phyloP scores from a whole-genome alignment of 2,888 invertebrate genomes.

The Melanophora roralis region DNA sequence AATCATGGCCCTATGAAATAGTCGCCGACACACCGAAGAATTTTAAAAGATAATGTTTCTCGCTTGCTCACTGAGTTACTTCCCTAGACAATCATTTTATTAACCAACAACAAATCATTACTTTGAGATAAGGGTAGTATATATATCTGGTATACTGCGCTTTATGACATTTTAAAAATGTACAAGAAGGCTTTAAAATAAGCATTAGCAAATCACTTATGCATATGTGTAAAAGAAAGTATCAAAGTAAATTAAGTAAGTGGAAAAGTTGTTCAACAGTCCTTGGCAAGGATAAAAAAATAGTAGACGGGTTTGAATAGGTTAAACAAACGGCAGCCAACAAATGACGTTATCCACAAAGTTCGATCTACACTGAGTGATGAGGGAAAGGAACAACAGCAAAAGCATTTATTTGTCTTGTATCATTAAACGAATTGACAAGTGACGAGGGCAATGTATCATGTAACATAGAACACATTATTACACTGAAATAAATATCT shows the following conservation, averaged over 20 bases:
- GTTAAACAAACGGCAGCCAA: background rate
- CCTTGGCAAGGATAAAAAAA: slow-evolving; percentile 21
- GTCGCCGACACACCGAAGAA: too few relatives aligned
- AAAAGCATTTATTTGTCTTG: slow-evolving; percentile 47
- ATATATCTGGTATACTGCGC: too few relatives aligned
- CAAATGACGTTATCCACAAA: slow-evolving; percentile 20
- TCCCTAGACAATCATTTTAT: background rate
- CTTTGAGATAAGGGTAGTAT: background rate
- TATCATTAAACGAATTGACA: slow-evolving; percentile 56
- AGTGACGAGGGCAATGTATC: slow-evolving; percentile 51
- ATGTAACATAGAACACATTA: slow-evolving; percentile 14
- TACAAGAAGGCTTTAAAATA: slow-evolving; percentile 24
- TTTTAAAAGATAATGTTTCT: slow-evolving; percentile 8
- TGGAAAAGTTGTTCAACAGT: slow-evolving; percentile 35
- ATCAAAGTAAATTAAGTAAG: slow-evolving; percentile 26
- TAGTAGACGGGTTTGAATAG: slow-evolving; percentile 1
- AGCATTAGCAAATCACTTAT: slow-evolving; percentile 50
- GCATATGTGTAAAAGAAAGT: slow-evolving; percentile 33
- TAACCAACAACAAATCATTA: background rate
- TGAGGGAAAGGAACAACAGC: slow-evolving; percentile 5
- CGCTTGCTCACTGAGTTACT: background rate
- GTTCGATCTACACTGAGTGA: background rate
- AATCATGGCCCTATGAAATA: slow-evolving; percentile 20
- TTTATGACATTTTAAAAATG: slow-evolving; percentile 4
- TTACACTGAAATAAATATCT: slow-evolving; percentile 20